Conservation (phyloP, 2,888 invertebrate genomes). For the Caradrina kadenii region DNA sequence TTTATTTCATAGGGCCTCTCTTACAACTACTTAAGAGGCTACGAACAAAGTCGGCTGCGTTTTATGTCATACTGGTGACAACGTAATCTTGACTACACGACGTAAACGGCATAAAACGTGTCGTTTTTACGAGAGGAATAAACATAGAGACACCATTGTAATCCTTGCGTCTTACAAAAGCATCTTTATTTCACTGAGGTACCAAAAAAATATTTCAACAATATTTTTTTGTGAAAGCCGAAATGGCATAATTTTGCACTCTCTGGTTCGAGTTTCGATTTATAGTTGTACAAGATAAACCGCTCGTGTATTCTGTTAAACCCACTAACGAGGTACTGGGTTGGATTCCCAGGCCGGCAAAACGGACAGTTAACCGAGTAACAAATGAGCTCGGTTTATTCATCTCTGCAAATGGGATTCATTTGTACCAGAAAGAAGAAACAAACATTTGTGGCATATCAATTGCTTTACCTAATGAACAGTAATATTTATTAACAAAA, state of each 20-base stretch:
- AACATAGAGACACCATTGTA: constrained; percentile 3
- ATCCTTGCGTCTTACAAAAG: neutral
- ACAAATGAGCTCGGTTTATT: constrained; percentile 52
- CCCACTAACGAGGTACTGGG: constrained; percentile 49
- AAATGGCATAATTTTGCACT: neutral
- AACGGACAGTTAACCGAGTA: constrained; percentile 41
- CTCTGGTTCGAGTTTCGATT: constrained; percentile 19
- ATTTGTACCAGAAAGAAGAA: constrained; percentile 31
- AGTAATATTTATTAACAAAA: neutral
- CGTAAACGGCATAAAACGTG: constrained; percentile 16
- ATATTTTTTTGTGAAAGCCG: neutral
- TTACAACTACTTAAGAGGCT: constrained; percentile 11
- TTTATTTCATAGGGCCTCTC: no score
- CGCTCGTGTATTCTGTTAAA: constrained; percentile 31
- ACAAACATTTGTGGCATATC: constrained; percentile 36
- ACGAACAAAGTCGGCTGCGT: constrained; percentile 15
- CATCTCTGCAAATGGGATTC: constrained; percentile 43
- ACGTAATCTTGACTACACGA: constrained; percentile 5
- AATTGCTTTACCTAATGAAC: constrained; percentile 11
- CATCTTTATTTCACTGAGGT: neutral
- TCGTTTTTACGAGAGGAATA: constrained; percentile 31
- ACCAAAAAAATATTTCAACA: neutral
- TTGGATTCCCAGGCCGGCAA: constrained; percentile 43
- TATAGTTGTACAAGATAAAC: constrained; percentile 25
- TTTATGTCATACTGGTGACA: constrained; percentile 15